phyloP scores from a whole-genome alignment of 2,888 invertebrate species.

The Drosophila mayaguana region DNA sequence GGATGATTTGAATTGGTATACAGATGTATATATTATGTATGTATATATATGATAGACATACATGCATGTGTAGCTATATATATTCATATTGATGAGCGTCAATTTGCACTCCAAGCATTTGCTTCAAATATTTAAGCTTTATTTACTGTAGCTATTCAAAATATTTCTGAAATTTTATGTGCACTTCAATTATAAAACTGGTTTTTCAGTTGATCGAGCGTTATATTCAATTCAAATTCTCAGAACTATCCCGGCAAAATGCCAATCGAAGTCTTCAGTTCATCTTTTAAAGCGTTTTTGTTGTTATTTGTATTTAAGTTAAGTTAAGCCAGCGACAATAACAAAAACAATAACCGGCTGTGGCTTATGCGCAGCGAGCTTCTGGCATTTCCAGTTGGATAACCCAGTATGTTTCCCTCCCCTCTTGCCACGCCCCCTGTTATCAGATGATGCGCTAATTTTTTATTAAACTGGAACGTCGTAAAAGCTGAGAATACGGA shows the following conservation, averaged over 20 bases:
- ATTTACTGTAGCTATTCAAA: neutral
- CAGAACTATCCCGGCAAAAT: slow-evolving; percentile 15
- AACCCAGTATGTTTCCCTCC: neutral
- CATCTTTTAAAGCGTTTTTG: slow-evolving; percentile 17
- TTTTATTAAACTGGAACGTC: slow-evolving; percentile 40
- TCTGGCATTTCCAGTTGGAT: slow-evolving; percentile 62
- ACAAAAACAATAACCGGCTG: slow-evolving; percentile 60
- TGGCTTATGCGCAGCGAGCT: slow-evolving; percentile 21
- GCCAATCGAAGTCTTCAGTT: slow-evolving; percentile 33
- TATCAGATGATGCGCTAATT: slow-evolving; percentile 45
- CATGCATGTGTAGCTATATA: neutral
- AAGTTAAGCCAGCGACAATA: slow-evolving; percentile 17
- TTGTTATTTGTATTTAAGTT: neutral
- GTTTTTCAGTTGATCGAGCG: slow-evolving; percentile 26
- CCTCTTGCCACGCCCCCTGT: neutral
- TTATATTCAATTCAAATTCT: slow-evolving; percentile 31
- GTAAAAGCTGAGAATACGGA: slow-evolving; percentile 6
- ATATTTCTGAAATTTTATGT: slow-evolving; percentile 8
- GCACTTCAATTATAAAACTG: slow-evolving; percentile 23
- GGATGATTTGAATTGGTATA: too few relatives aligned
- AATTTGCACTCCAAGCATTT: neutral
- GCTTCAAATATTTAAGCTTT: neutral
- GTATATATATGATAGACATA: neutral
- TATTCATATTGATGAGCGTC: neutral
- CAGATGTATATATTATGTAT: too few relatives aligned